These are phyloP conservation scores for Muraenolepis orangiensis DNA, from an alignment of 2,797 vertebrate species.

Conservation along the genomic window DNA sequence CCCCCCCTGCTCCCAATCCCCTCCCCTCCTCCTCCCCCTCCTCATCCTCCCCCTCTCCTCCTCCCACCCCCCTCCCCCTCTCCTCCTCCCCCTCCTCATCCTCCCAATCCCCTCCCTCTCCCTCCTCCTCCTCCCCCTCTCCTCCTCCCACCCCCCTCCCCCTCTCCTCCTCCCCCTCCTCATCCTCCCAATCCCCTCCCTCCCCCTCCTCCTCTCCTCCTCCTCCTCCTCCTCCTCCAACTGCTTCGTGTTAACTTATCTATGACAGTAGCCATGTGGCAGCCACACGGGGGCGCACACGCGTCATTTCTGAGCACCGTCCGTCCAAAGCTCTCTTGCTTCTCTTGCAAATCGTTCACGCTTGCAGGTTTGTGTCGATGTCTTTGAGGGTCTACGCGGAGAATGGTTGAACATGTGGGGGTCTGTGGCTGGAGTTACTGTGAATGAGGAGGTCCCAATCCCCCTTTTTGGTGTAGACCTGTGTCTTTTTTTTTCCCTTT, in stretches of 20 bases:
- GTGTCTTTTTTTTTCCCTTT: conserved; percentile 7
- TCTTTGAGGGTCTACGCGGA: conserved; percentile 49
- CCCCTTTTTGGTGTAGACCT: conserved; percentile 49
- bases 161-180: neutral
- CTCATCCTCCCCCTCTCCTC: neutral
- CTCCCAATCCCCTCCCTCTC: neutral
- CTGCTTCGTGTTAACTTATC: conserved; percentile 36
- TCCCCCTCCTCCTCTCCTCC: neutral
- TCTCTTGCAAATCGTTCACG: neutral
- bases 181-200: neutral
- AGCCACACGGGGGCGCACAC: conserved; percentile 11
- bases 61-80: neutral
- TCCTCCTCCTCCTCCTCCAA: conserved; percentile 12
- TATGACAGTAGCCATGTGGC: conserved; percentile 44
- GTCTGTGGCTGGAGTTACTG: conserved; percentile 63
- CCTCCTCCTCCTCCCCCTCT: neutral
- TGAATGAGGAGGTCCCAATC: conserved; percentile 50
- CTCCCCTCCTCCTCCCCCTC: neutral
- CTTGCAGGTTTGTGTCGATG: conserved; percentile 50
- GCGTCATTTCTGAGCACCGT: neutral
- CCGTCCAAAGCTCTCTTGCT: conserved; percentile 25
- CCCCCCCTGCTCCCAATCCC: too few species aligned
- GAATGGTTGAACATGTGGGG: conserved; percentile 53
- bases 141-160: neutral
- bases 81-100: neutral